Evolutionary conservation across 2,113 vertebrate genomes (phyloP).

Genomic region (Acrocephalus arundinaceus): DNA sequence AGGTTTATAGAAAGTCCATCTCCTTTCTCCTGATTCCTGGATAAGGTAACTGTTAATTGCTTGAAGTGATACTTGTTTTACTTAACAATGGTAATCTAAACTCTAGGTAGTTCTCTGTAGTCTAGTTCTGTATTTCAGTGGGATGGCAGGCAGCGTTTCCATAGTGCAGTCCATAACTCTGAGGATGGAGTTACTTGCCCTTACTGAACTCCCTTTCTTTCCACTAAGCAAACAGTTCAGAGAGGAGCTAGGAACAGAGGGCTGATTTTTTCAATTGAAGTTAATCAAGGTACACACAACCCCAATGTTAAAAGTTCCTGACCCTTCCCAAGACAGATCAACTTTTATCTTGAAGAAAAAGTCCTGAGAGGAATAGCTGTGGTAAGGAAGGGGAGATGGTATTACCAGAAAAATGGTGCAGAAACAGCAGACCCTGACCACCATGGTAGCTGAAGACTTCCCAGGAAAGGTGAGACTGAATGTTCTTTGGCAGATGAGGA

Average conservation of each 20-base stretch:
- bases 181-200: background rate
- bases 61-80: background rate
- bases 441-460: background rate
- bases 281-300: background rate
- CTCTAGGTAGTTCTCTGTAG: background rate
- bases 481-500: background rate
- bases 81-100: background rate
- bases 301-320: background rate
- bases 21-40: background rate
- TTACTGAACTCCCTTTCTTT: background rate
- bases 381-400: background rate
- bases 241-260: background rate
- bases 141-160: background rate
- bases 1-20: background rate
- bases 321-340: background rate
- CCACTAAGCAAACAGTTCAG: background rate
- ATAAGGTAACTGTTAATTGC: background rate
- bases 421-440: background rate
- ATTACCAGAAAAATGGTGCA: background rate
- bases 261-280: background rate
- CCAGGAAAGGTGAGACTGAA: background rate
- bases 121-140: background rate
- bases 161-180: background rate
- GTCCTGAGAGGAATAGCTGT: background rate
- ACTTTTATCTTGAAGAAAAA: background rate